These are phyloP conservation scores for Silurus meridionalis DNA, from an alignment of 2,113 vertebrate genomes.

Conservation along the genomic window DNA sequence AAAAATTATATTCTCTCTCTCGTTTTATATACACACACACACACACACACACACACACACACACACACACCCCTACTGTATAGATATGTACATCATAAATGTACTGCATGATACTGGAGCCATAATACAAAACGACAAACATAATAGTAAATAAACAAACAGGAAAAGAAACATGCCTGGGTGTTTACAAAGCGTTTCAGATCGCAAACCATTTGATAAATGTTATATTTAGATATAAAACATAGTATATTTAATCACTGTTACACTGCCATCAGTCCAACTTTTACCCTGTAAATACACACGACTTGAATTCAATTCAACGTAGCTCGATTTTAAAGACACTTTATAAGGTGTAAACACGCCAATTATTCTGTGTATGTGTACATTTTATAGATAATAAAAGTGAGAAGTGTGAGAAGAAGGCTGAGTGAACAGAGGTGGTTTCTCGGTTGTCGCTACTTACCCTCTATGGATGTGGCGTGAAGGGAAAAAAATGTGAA, in stretches of 20 bases:
- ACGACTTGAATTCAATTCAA: not conserved
- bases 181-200: not conserved
- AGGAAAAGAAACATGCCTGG: not conserved
- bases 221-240: not conserved
- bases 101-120: not conserved
- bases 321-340: not conserved
- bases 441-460: not conserved
- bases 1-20: too few species aligned
- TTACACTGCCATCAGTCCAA: not conserved
- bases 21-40: too few species aligned
- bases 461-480: slow-evolving; percentile 31
- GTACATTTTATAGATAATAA: not conserved
- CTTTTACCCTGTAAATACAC: not conserved
- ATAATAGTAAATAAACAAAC: not conserved
- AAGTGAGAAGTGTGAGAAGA: not conserved
- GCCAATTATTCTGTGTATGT: not conserved
- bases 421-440: not conserved
- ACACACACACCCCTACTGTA: too few species aligned
- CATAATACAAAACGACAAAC: too few species aligned
- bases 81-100: too few species aligned
- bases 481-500: not conserved
- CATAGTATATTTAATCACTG: not conserved
- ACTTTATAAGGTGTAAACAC: not conserved
- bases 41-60: too few species aligned
- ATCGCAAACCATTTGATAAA: not conserved